Conservation (phyloP, 1,140 invertebrate genomes). For the Ganaspis sp. region DNA sequence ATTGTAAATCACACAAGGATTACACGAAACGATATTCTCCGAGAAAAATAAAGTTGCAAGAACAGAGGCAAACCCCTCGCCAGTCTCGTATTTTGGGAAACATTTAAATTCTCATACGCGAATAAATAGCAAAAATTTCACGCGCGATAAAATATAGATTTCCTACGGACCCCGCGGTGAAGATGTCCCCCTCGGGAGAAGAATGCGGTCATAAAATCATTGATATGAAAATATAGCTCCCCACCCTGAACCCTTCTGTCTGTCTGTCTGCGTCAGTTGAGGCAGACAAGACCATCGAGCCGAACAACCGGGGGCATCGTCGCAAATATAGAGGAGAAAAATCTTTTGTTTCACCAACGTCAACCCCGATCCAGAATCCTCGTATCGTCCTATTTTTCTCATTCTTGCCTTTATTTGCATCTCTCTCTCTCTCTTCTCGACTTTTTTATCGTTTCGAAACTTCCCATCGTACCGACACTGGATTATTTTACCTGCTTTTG, state of each 20-base stretch:
- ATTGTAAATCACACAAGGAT: slow-evolving; percentile 72
- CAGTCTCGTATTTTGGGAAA: slow-evolving; percentile 70
- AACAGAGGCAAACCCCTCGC: slow-evolving; percentile 37
- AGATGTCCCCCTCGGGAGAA: slow-evolving; percentile 60
- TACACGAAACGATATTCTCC: slow-evolving; percentile 50
- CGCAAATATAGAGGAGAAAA: slow-evolving; percentile 52
- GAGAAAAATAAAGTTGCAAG: slow-evolving; percentile 33
- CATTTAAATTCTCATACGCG: slow-evolving; percentile 78
- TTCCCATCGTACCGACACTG: slow-evolving; percentile 8
- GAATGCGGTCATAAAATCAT: slow-evolving; percentile 77
- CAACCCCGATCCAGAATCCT: slow-evolving; percentile 55
- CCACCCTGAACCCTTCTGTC: slow-evolving; percentile 46
- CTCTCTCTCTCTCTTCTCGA: slow-evolving; percentile 33
- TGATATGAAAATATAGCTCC: slow-evolving; percentile 76
- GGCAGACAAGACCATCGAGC: slow-evolving; percentile 62
- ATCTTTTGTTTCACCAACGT: slow-evolving; percentile 67
- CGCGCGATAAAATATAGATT: slow-evolving; percentile 77
- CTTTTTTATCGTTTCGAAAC: slow-evolving; percentile 34
- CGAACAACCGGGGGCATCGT: slow-evolving; percentile 56
- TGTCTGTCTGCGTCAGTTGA: slow-evolving; percentile 32
- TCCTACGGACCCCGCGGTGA: slow-evolving; percentile 62
- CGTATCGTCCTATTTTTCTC: slow-evolving; percentile 36
- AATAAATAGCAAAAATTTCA: slow-evolving; percentile 78
- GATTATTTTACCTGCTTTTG: slow-evolving; percentile 12
- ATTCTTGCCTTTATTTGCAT: slow-evolving; percentile 38